Percentiles rank a stretch among this genome's conserved stretches.
phyloP scores from a whole-genome alignment of 2,888 invertebrate species.

The Microctonus aethiopoides region DNA sequence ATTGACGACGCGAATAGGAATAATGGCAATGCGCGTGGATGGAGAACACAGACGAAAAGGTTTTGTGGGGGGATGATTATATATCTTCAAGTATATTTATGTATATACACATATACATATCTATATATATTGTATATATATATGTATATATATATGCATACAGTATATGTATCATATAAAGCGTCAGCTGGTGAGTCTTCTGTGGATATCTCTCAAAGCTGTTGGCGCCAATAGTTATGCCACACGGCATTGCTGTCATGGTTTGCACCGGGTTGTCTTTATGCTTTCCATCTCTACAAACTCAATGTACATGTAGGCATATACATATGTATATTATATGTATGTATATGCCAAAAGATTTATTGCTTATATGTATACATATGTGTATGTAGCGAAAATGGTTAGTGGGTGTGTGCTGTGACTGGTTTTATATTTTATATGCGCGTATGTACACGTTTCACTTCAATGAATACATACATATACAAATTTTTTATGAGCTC shows the following conservation, averaged over 20 bases:
- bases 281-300: slow-evolving; percentile 50
- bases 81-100: background rate
- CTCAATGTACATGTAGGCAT: background rate
- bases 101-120: background rate
- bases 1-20: slow-evolving; percentile 11
- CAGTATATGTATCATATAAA: background rate
- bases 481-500: background rate
- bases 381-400: too few relatives aligned
- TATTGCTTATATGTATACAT: background rate
- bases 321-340: background rate
- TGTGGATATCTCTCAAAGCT: slow-evolving; percentile 24
- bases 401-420: background rate
- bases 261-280: slow-evolving; percentile 61
- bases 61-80: slow-evolving; percentile 4
- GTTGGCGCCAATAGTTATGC: slow-evolving; percentile 51
- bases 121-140: too few relatives aligned
- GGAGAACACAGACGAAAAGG: slow-evolving; percentile 3
- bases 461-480: background rate
- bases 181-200: slow-evolving; percentile 42
- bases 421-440: background rate
- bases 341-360: background rate
- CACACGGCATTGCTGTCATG: slow-evolving; percentile 57
- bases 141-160: too few relatives aligned
- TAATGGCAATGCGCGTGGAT: background rate
- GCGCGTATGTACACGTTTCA: too few relatives aligned